Percentiles rank a stretch among this genome's conserved stretches.
Evolutionary conservation across 1,140 invertebrate genomes (phyloP).

Genomic region (Heliothis virescens): DNA sequence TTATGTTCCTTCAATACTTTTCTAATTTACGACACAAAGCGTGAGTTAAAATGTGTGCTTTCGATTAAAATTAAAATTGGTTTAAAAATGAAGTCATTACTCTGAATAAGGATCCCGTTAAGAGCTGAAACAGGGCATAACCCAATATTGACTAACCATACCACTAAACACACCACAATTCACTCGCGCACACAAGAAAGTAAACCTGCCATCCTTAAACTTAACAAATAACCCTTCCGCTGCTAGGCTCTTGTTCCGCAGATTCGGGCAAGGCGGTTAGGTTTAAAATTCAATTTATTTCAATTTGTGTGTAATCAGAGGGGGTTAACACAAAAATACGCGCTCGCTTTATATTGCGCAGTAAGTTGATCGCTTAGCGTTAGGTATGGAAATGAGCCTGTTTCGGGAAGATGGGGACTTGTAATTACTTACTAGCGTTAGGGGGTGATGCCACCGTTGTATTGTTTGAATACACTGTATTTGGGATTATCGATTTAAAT

Average conservation of each 20-base stretch:
- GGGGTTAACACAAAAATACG: constrained; percentile 76
- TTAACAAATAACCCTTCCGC: constrained; percentile 75
- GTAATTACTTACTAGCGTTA: constrained; percentile 38
- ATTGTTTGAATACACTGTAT: background rate
- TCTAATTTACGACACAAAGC: too few species aligned
- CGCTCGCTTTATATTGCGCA: constrained; percentile 61
- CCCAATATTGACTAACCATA: background rate
- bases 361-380: constrained; percentile 64
- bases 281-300: constrained; percentile 86
- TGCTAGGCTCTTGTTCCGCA: constrained; percentile 63
- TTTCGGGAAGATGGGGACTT: constrained; percentile 29
- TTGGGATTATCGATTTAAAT: background rate
- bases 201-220: constrained; percentile 61
- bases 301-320: constrained; percentile 84
- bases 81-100: too few species aligned
- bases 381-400: constrained; percentile 65
- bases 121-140: background rate
- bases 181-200: background rate
- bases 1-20: background rate
- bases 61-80: too few species aligned
- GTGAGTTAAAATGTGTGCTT: too few species aligned
- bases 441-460: background rate
- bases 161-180: background rate
- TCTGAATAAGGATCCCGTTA: too few species aligned
- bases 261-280: constrained; percentile 68